Base-by-base conservation (phyloP, 2,888 invertebrate species). In the Lasius platythorax region DNA sequence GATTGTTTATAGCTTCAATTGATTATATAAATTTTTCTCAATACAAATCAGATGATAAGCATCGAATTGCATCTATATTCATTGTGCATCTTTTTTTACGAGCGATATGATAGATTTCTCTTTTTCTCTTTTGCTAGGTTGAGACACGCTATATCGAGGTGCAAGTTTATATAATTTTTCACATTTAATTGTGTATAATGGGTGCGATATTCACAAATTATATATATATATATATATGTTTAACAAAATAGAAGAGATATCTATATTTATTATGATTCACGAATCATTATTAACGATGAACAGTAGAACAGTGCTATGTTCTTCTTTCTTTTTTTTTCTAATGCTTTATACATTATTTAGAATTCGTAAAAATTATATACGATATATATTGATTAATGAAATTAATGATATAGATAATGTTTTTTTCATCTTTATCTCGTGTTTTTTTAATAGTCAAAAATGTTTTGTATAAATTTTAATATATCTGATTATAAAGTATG, bases 111-210 rank as follows among this genome's bases (percentile, higher is more conserved):
- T 58, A 15, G 12, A 30, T 46, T 81, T 28, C 9, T 56, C 18
- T 23, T 72, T 37, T 72, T 23, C 23, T 23, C 23, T 23, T 37
- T 12, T 33, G 8, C 6, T 40, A 40, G 15, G 43, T 40, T 12
- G 23, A 33, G 2, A 67, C 15, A 28, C 37, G 18, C 6, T 73
- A 2, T 79, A 61, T 61, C 37, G 61, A 81, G 46, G 2, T 63
- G 6, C 28, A 61, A 63, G 73, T 81, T 61, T 81, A 63, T 46
- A 79, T 63, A 37, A 72, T 72, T 79, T 79, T 79, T 79, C 58
- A 58, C 61, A 70, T 61, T 33, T 70, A 33, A 76, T 76, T 56
- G 5, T 68, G 33, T 15, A 67, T 56, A 56, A 67, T 66, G 53
- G 28, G 28, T 18, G 18, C 15, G 8, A 56, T 66, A 79, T 79